Conservation (phyloP, 2,797 vertebrate genomes). For the Schizothorax lantsangensis region DNA sequence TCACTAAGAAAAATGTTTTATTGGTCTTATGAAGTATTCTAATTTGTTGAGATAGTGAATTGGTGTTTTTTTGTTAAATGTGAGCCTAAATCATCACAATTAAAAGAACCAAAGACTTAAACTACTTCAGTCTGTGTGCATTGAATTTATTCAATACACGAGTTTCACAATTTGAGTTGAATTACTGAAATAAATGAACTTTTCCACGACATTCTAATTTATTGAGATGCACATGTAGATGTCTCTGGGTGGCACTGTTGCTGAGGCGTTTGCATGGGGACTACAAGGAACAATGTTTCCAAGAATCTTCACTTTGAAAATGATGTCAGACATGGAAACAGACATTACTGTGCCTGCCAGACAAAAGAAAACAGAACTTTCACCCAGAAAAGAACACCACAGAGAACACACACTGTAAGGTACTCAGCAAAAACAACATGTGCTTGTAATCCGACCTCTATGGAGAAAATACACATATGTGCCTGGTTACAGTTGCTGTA, state of each 20-base stretch:
- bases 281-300: conserved; percentile 48
- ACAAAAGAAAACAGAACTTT: conserved; percentile 64
- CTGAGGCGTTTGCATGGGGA: background rate
- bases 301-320: conserved; percentile 59
- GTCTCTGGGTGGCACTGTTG: conserved; percentile 41
- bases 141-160: no score
- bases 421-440: conserved; percentile 59
- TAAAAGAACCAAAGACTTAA: no score
- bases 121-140: no score
- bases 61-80: no score
- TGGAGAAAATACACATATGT: conserved; percentile 38
- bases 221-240: background rate
- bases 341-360: conserved; percentile 62
- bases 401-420: conserved; percentile 53
- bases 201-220: no score
- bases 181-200: no score
- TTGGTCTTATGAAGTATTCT: no score
- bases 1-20: no score
- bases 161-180: no score
- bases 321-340: conserved; percentile 65
- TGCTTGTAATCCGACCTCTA: conserved; percentile 54
- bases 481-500: conserved; percentile 34
- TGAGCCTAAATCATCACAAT: no score
- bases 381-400: conserved; percentile 59
- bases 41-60: no score